A percentile compares a stretch with the other conserved stretches of the same genome.
phyloP scores from a whole-genome alignment of 2,888 invertebrate species.

The Hydraecia micacea region DNA sequence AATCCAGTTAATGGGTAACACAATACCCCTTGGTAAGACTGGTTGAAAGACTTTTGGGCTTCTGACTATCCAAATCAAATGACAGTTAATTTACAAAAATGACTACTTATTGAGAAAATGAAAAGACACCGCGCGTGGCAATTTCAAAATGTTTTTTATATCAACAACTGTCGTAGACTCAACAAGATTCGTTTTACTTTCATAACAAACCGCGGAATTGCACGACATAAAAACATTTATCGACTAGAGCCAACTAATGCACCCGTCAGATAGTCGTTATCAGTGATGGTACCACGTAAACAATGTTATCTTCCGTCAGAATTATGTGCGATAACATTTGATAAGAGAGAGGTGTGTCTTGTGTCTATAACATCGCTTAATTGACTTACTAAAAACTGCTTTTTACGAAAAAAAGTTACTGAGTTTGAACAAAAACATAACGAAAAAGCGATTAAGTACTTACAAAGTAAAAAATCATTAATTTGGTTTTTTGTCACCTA shows the following conservation, averaged over 20 bases:
- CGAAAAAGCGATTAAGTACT: neutral
- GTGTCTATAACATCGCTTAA: slow-evolving; percentile 8
- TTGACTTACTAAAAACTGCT: neutral
- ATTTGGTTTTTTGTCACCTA: neutral
- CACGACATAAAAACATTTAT: slow-evolving; percentile 39
- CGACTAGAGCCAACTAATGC: slow-evolving; percentile 28
- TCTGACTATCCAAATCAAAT: neutral
- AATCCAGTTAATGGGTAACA: neutral
- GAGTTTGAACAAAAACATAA: neutral
- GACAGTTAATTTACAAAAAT: neutral
- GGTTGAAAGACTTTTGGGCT: neutral
- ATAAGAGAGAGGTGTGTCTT: slow-evolving; percentile 57
- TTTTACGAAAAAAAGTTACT: neutral
- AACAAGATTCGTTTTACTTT: slow-evolving; percentile 5
- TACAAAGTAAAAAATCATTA: no score
- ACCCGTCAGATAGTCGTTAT: slow-evolving; percentile 42
- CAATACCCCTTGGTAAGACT: neutral
- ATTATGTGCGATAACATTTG: slow-evolving; percentile 38
- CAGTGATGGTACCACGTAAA: slow-evolving; percentile 48
- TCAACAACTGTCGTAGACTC: slow-evolving; percentile 16
- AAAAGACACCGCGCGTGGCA: neutral
- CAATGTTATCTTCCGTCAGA: slow-evolving; percentile 34
- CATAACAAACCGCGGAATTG: slow-evolving; percentile 32
- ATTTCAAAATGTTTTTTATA: neutral
- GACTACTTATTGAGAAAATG: neutral